A percentile compares a stretch with the other conserved stretches of the same genome.
Conservation (phyloP, 1,140 invertebrate genomes). For the Drosophila saltans region DNA sequence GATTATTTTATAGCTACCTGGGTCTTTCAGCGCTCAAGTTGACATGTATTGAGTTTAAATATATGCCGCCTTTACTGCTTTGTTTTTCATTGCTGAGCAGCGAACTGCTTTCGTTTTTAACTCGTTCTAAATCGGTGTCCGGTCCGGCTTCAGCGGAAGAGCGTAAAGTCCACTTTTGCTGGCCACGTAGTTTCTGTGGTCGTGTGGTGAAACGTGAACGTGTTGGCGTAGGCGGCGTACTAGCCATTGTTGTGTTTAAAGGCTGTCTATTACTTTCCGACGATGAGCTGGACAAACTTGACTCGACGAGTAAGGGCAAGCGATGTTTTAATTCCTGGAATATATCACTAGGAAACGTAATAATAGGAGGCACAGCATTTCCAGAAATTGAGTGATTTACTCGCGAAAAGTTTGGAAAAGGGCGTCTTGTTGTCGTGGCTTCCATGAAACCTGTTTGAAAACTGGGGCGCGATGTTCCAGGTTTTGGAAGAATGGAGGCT, state of each 20-base stretch:
- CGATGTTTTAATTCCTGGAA: constrained; percentile 78
- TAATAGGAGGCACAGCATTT: constrained; percentile 71
- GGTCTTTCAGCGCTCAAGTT: constrained; percentile 51
- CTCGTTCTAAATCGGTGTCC: constrained; percentile 22
- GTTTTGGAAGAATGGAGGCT: constrained; percentile 20
- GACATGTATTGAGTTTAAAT: constrained; percentile 64
- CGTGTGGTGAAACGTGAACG: constrained; percentile 59
- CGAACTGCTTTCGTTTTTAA: constrained; percentile 38
- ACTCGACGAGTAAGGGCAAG: constrained; percentile 45
- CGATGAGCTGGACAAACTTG: constrained; percentile 74
- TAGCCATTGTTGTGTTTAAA: constrained; percentile 64
- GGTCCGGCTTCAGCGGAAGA: constrained; percentile 18
- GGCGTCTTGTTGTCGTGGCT: constrained; percentile 74
- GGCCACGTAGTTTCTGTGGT: constrained; percentile 63
- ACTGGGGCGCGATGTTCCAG: constrained; percentile 20
- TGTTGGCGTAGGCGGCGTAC: constrained; percentile 30
- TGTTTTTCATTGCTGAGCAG: constrained; percentile 33
- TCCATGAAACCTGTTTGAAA: constrained; percentile 67
- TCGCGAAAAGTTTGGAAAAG: constrained; percentile 58
- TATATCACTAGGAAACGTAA: constrained; percentile 79
- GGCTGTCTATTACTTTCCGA: constrained; percentile 52
- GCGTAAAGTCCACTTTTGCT: constrained; percentile 66
- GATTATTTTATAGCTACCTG: constrained; percentile 64
- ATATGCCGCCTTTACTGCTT: constrained; percentile 48
- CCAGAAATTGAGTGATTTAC: constrained; percentile 42